Conservation (phyloP, 2,797 vertebrate species). For the Pterois miles region DNA sequence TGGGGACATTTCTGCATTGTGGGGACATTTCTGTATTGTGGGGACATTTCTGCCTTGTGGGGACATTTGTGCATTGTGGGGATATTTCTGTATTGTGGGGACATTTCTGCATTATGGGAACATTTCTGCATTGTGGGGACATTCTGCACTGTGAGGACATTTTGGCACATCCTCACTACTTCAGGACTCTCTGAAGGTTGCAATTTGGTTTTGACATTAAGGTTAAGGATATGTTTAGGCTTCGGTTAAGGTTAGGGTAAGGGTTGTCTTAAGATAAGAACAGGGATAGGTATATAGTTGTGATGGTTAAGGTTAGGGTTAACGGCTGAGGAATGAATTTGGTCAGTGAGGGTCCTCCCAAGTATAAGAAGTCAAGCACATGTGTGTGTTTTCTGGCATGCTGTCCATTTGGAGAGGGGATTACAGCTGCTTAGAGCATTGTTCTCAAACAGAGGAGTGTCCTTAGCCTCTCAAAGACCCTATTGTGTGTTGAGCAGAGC, state of each 20-base stretch:
- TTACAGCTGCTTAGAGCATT: constrained; percentile 40
- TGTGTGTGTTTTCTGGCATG: not conserved
- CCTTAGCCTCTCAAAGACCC: constrained; percentile 50
- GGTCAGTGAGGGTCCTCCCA: not conserved
- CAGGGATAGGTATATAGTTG: not conserved
- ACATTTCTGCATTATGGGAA: too few species aligned
- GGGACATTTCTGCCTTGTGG: too few species aligned
- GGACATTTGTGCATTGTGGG: too few species aligned
- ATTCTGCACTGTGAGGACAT: not conserved
- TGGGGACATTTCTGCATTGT: too few species aligned
- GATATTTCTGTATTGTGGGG: too few species aligned
- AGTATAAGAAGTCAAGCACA: not conserved
- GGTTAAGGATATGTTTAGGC: not conserved
- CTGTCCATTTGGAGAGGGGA: constrained; percentile 3
- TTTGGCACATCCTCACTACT: not conserved
- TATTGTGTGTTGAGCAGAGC: constrained; percentile 35
- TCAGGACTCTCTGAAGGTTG: not conserved
- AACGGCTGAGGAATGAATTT: not conserved
- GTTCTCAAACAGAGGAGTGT: constrained; percentile 16
- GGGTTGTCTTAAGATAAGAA: too few species aligned
- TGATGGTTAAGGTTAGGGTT: not conserved
- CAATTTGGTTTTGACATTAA: not conserved
- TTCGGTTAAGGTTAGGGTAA: not conserved
- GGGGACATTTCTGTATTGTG: too few species aligned
- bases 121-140: not conserved